Evolutionary conservation across 2,113 vertebrate species (phyloP), one percentile per base, ranked within the genome.

Genomic region (Perca flavescens): DNA sequence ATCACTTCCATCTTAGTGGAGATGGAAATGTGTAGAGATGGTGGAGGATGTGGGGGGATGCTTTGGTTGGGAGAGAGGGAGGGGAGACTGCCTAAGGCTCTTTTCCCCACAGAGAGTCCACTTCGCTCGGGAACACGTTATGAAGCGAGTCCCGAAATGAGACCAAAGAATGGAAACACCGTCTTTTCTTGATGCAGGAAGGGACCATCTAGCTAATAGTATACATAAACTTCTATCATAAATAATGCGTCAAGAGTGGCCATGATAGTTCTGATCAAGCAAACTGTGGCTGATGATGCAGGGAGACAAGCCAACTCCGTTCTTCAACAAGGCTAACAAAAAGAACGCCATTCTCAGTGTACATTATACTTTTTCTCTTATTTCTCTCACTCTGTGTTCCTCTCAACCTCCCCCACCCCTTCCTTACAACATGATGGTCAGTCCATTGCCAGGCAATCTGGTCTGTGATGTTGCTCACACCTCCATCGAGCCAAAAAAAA

Each of bases 391-490:
- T 89, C 77, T 72, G 80, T 89, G 82, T 88, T 91, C 87, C 77
- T 89, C 85, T 90, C 89, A 87, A 90, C 82, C 89, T 74, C 85
- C 88, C 75, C 87, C 61, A 53, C 74, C 86, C 82, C 82, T 91
- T 91, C 90, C 91, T 93, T 93, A 90, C 86, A 94, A 94, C 93
- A 94, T 94, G 95, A 95, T 96, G 95, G 94, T 94, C 95, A 95
- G 86, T 94, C 94, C 84, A 93, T 94, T 96, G 94, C 95, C 95
- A 96, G 93, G 94, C 95, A 96, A 96, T 95, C 95, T 96, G 95
- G 86, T 95, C 95, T 94, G 94, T 95, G 93, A 92, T 92, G 93
- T 95, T 95, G 92, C 94, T 95, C 94, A 92, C 95, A 94, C 91
- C 88, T 92, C 87, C 80, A 82, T 91, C 77, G 79, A 93, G 93